Percentiles rank a stretch among this genome's conserved stretches.
Evolutionary conservation across 2,113 vertebrate genomes (phyloP).

Genomic region (Marcusenius ussheri): DNA sequence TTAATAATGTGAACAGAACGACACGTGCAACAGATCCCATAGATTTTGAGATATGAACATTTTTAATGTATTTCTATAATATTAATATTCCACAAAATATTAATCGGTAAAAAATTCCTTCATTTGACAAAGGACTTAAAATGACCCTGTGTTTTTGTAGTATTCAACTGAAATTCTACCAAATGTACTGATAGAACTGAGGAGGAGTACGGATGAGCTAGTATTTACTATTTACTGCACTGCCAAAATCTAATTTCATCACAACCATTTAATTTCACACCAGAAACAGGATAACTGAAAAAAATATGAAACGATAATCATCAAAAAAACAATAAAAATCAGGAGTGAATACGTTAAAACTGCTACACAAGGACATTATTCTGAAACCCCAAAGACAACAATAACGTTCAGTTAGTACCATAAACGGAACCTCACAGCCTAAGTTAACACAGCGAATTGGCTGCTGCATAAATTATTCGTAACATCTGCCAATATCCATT

Average conservation of each 20-base stretch:
- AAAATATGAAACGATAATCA: background rate
- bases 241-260: background rate
- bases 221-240: background rate
- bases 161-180: background rate
- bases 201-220: background rate
- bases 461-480: background rate
- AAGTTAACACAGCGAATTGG: background rate
- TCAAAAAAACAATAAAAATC: background rate
- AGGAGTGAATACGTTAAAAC: background rate
- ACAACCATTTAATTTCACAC: background rate
- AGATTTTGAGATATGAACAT: background rate
- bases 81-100: background rate
- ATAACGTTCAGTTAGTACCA: background rate
- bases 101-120: background rate
- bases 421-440: background rate
- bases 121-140: background rate
- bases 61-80: background rate
- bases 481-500: background rate
- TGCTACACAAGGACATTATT: background rate
- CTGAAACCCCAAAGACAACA: background rate
- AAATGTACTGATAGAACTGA: background rate
- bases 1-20: background rate
- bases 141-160: background rate
- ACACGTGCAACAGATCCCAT: background rate
- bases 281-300: background rate